Evolutionary conservation across 2,888 invertebrate species (phyloP), one percentile per base, ranked within the genome.

Genomic region (Osmoderma eremita): DNA sequence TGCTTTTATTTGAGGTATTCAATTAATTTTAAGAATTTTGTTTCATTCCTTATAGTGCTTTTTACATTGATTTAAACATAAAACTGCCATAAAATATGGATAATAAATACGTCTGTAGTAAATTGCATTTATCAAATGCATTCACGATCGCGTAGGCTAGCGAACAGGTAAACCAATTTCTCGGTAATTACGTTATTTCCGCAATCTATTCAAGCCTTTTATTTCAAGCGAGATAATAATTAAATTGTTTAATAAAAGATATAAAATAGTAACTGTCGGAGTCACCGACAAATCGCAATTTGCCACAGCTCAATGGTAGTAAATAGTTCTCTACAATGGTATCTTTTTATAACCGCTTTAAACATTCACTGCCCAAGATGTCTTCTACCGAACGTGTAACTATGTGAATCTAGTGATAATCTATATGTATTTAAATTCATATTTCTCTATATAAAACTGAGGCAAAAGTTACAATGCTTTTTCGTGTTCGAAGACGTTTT

Each of bases 161-260:
- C 45, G 45, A 61, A 61, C 58, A 45, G 45, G 58, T 45, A 61
- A 61, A 61, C 58, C 58, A 48, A 61, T 61, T 61, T 45, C 17
- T 45, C 30, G 15, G 48, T 61, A 61, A 61, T 61, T 61, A 61
- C 58, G 58, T 61, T 61, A 61, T 61, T 61, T 61, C 30, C 58
- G 58, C 58, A 61, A 61, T 45, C 58, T 45, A 61, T 61, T 61
- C 58, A 61, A 61, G 45, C 48, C 15, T 45, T 45, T 61, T 61
- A 45, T 45, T 61, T 30, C 48, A 24, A 61, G 24, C 58, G 30
- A 5, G 58, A 61, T 61, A 45, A 61, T 61, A 61, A 61, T 61
- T 61, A 61, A 61, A 61, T 48, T 48, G 58, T 61, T 61, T 61
- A 61, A 61, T 45, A 61, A 30, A 61, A 15, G 58, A 61, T 61